These are phyloP conservation scores for Smutsia temminckii DNA, from an alignment of 2,797 vertebrate species.

Conservation along the genomic window DNA sequence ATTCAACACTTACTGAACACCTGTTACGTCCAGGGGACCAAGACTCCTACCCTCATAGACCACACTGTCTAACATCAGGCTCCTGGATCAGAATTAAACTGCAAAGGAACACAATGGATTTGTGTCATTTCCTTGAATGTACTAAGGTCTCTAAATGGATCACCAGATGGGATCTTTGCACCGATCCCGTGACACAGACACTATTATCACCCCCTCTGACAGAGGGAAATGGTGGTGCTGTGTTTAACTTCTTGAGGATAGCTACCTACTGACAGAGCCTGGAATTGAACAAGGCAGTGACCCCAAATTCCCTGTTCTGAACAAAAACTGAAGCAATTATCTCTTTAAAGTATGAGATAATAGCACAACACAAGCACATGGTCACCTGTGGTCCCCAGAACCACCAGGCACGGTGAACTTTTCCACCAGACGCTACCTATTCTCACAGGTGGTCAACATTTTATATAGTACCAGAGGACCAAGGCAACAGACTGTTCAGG, in stretches of 20 bases:
- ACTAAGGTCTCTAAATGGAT: background rate
- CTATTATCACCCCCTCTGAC: rapidly evolving
- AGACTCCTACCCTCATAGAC: rapidly evolving
- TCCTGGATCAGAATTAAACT: background rate
- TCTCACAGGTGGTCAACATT: background rate
- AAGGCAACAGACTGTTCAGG: background rate
- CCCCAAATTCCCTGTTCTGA: too few species aligned
- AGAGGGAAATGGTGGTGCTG: rapidly evolving
- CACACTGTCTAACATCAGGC: background rate
- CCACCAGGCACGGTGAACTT: background rate
- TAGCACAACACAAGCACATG: rapidly evolving
- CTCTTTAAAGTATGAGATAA: rapidly evolving
- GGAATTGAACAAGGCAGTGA: background rate
- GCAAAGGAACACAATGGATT: rapidly evolving
- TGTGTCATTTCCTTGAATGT: rapidly evolving
- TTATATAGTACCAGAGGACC: background rate
- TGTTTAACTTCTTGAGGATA: background rate
- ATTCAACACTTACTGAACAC: too few species aligned
- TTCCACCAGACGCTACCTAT: too few species aligned
- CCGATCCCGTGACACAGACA: background rate
- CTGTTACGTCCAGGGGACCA: background rate
- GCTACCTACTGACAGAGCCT: too few species aligned
- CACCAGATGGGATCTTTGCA: background rate
- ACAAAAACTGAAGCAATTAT: rapidly evolving
- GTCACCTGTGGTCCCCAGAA: background rate